These are phyloP conservation scores for Melanerpes aurifrons DNA, from an alignment of 2,113 vertebrate genomes.

Conservation along the genomic window DNA sequence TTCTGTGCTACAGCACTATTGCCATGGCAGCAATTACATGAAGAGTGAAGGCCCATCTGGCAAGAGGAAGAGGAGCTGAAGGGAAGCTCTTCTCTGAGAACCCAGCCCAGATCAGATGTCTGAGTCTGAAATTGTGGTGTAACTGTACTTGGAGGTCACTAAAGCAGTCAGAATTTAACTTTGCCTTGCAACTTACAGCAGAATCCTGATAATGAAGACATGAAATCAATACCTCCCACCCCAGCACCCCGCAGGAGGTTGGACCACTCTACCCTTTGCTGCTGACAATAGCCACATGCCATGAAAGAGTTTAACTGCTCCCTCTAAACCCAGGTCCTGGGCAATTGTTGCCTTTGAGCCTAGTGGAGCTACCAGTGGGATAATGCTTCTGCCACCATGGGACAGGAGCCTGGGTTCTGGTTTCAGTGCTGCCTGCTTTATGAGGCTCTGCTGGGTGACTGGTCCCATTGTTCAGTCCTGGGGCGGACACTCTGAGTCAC, in stretches of 20 bases:
- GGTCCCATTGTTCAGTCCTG: neutral
- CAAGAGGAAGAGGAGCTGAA: neutral
- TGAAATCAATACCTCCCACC: neutral
- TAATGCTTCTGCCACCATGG: neutral
- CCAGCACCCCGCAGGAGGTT: neutral
- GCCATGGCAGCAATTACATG: neutral
- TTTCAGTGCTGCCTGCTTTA: neutral
- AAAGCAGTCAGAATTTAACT: neutral
- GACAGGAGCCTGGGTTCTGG: neutral
- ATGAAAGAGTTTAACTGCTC: neutral
- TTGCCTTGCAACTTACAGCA: neutral
- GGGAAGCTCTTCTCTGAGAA: neutral
- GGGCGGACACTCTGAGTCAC: neutral
- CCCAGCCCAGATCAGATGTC: neutral
- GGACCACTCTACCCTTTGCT: neutral
- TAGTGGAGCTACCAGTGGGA: neutral
- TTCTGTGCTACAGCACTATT: neutral
- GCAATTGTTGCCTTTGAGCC: neutral
- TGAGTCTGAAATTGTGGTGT: neutral
- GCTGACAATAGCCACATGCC: neutral
- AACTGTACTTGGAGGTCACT: neutral
- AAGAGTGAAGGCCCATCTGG: neutral
- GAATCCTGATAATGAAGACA: neutral
- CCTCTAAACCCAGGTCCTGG: neutral
- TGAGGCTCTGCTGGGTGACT: conserved; percentile 9